Evolutionary conservation across 2,888 invertebrate genomes (phyloP).

Genomic region (Augochlorella aurata): DNA sequence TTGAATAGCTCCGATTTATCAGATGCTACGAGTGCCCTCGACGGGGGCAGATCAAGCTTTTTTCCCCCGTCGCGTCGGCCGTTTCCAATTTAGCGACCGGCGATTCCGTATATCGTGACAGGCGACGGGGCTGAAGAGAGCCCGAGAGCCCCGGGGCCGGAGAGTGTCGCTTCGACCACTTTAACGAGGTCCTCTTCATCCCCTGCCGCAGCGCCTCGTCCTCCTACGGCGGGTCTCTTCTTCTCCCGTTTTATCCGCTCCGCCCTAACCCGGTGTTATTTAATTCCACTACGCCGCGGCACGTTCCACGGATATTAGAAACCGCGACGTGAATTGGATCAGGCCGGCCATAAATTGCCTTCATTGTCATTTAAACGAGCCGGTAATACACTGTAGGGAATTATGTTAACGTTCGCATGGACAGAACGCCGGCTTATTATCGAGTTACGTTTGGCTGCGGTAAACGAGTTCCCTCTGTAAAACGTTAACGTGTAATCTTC

Average conservation of each 20-base stretch:
- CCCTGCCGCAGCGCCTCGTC: constrained; percentile 22
- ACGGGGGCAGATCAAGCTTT: constrained; percentile 48
- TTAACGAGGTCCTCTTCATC: constrained; percentile 54
- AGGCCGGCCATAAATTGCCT: background rate
- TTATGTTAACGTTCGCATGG: constrained; percentile 3
- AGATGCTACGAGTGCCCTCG: constrained; percentile 50
- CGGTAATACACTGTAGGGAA: background rate
- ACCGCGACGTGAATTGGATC: constrained; percentile 13
- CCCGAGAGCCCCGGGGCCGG: constrained; percentile 6
- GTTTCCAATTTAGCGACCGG: constrained; percentile 58
- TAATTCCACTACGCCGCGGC: background rate
- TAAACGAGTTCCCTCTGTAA: background rate
- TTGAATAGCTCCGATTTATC: constrained; percentile 51
- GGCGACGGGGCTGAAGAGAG: constrained; percentile 44
- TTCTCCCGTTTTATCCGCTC: constrained; percentile 4
- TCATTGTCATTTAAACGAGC: constrained; percentile 6
- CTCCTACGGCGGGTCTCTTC: background rate
- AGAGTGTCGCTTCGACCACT: constrained; percentile 52
- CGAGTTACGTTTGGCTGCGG: background rate
- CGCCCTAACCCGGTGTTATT: constrained; percentile 28
- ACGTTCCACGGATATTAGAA: constrained; percentile 11
- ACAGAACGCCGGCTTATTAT: background rate
- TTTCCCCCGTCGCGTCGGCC: constrained; percentile 37
- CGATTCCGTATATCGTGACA: constrained; percentile 53
- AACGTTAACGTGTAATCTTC: background rate